Percentiles rank a stretch among this genome's conserved stretches.
Evolutionary conservation across 2,113 vertebrate genomes (phyloP).

Genomic region (Tor tambroides): DNA sequence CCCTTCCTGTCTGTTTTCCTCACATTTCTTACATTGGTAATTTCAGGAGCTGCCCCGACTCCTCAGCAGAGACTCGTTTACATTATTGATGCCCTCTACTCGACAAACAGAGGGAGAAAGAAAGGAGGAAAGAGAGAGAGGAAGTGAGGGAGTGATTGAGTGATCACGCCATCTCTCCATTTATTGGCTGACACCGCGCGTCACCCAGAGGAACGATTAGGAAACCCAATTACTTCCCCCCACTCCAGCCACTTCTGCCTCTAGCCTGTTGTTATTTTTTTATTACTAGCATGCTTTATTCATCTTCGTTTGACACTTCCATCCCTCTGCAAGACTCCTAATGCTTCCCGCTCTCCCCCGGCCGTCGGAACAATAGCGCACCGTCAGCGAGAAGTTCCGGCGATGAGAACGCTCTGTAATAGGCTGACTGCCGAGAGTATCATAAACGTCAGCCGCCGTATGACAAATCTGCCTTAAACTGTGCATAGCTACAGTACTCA

Average conservation of each 20-base stretch:
- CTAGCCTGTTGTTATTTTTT: slow-evolving; percentile 75
- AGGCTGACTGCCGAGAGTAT: slow-evolving; percentile 18
- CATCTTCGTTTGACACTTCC: slow-evolving; percentile 69
- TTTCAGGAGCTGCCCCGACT: slow-evolving; percentile 65
- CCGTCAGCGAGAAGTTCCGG: slow-evolving; percentile 11
- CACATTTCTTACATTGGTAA: slow-evolving; percentile 57
- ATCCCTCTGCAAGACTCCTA: slow-evolving; percentile 41
- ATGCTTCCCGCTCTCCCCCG: not conserved
- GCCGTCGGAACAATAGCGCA: slow-evolving; percentile 37
- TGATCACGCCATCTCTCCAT: slow-evolving; percentile 72
- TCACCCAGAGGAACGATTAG: slow-evolving; percentile 76
- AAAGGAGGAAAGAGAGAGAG: slow-evolving; percentile 31
- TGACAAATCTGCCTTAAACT: slow-evolving; percentile 30
- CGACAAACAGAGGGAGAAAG: slow-evolving; percentile 70
- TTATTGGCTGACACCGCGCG: slow-evolving; percentile 76
- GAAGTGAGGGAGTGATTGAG: slow-evolving; percentile 73
- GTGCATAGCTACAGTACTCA: not conserved
- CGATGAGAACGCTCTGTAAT: slow-evolving; percentile 25
- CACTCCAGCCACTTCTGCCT: slow-evolving; percentile 60
- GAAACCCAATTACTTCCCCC: slow-evolving; percentile 76
- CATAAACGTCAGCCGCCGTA: slow-evolving; percentile 32
- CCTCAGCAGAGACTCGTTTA: slow-evolving; percentile 72
- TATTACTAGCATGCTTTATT: slow-evolving; percentile 75
- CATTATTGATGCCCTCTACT: slow-evolving; percentile 75
- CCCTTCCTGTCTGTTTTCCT: slow-evolving; percentile 19